Evolutionary conservation across 1,140 invertebrate genomes (phyloP).

Genomic region (Tetragonula clypearis): DNA sequence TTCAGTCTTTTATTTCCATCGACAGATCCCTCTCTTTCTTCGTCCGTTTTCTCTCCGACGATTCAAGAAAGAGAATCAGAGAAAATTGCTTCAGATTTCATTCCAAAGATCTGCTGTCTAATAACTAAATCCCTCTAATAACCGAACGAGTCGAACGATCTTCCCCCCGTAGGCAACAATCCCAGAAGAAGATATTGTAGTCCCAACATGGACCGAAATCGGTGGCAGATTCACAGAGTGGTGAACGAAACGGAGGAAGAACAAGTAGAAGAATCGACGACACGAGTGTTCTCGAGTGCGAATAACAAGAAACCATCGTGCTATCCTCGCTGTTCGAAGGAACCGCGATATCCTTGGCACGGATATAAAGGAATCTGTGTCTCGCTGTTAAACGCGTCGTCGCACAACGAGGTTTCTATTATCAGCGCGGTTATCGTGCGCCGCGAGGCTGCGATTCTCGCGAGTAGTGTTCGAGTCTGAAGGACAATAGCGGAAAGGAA

Average conservation of each 20-base stretch:
- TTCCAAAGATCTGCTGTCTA: background rate
- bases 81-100: background rate
- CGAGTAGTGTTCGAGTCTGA: background rate
- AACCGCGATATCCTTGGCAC: slow-evolving; percentile 64
- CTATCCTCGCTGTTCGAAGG: slow-evolving; percentile 39
- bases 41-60: background rate
- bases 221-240: too few species aligned
- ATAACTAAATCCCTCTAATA: background rate
- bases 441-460: slow-evolving; percentile 26
- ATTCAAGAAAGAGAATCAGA: background rate
- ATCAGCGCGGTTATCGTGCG: slow-evolving; percentile 46
- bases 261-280: background rate
- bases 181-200: background rate
- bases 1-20: background rate
- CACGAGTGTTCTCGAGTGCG: slow-evolving; percentile 19
- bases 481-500: background rate
- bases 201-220: background rate
- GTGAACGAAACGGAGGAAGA: background rate
- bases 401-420: slow-evolving; percentile 50
- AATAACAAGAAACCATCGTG: slow-evolving; percentile 22
- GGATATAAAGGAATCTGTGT: slow-evolving; percentile 57
- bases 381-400: slow-evolving; percentile 49
- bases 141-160: background rate
- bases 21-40: too few species aligned
- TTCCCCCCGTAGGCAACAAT: background rate